Evolutionary conservation across 2,113 vertebrate genomes (phyloP), one percentile per base, ranked within the genome.

Genomic region (Fregata magnificens): DNA sequence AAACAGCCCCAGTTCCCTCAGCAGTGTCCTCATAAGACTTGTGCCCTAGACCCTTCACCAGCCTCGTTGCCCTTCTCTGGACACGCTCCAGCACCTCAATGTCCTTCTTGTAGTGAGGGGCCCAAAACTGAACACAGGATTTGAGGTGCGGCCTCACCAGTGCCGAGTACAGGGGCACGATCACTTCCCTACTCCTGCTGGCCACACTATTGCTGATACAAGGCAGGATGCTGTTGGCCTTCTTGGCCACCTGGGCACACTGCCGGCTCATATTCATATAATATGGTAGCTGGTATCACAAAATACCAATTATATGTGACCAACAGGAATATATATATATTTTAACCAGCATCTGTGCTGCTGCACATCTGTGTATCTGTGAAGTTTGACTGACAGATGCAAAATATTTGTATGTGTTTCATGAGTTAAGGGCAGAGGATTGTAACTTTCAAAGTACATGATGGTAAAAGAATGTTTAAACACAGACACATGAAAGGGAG

Each of bases 401-500:
- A 93, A 96, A 97, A 97, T 96, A 95, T 92, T 90, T 97, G 38
- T 45, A 42, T 62, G 31, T 86, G 49, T 91, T 96, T 96, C 93
- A 93, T 89, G 90, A 96, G 88, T 67, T 95, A 95, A 95, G 65
- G 66, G 92, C 82, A 86, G 84, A 92, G 59, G 73, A 92, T 63
- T 91, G 66, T 59, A 92, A 84, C 90, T 90, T 96, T 74, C 83
- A 94, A 97, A 95, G 92, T 18, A 58, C 61, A 44, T 80, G 77
- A 90, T 82, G 65, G 42, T 86, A 92, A 82, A 94, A 97, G 87
- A 98, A 97, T 96, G 94, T 95, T 85, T 82, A 95, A 95, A 88
- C 83, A 96, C 91, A 95, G 89, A 47, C 8, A 96, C 95, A 72
- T 88, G 73, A 97, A 97, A 98, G 92, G 91, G 91, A 97, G 91